phyloP scores from a whole-genome alignment of 2,888 invertebrate genomes.

The Labia minor region DNA sequence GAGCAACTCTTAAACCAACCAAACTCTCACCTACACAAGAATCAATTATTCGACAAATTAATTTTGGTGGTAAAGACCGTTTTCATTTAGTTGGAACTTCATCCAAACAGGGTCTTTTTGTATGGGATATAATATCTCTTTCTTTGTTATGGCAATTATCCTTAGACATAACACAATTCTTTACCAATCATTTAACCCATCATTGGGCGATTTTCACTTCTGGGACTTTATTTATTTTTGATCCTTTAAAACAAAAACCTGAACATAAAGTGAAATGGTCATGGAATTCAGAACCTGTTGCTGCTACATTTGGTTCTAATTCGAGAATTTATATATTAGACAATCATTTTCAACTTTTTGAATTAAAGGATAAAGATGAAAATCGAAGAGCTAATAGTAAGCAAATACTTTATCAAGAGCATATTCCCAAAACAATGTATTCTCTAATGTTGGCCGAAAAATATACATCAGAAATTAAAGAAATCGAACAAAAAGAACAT shows the following conservation, averaged over 20 bases:
- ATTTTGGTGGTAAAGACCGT: conserved; percentile 18
- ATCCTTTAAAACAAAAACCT: not conserved
- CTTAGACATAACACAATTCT: conserved; percentile 39
- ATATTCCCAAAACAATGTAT: not conserved
- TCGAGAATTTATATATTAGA: not conserved
- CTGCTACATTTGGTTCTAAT: not conserved
- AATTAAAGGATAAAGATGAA: not conserved
- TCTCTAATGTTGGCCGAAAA: not conserved
- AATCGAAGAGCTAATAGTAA: not conserved
- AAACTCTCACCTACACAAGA: conserved; percentile 19
- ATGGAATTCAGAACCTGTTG: not conserved
- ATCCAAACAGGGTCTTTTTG: conserved; percentile 39
- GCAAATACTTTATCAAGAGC: not conserved
- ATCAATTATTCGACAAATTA: conserved; percentile 36
- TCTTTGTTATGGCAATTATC: conserved; percentile 57
- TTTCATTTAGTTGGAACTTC: conserved; percentile 26
- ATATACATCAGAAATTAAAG: not conserved
- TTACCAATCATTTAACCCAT: conserved; percentile 39
- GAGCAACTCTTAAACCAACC: conserved; percentile 33
- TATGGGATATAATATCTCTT: conserved; percentile 64
- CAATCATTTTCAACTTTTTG: conserved; percentile 14
- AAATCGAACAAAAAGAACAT: not conserved
- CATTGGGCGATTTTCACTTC: not conserved
- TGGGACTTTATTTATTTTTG: not conserved
- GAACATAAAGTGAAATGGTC: not conserved